Percentiles rank a stretch among this genome's conserved stretches.
Conservation (phyloP, 1,140 invertebrate genomes). For the Pseudoatta argentina region DNA sequence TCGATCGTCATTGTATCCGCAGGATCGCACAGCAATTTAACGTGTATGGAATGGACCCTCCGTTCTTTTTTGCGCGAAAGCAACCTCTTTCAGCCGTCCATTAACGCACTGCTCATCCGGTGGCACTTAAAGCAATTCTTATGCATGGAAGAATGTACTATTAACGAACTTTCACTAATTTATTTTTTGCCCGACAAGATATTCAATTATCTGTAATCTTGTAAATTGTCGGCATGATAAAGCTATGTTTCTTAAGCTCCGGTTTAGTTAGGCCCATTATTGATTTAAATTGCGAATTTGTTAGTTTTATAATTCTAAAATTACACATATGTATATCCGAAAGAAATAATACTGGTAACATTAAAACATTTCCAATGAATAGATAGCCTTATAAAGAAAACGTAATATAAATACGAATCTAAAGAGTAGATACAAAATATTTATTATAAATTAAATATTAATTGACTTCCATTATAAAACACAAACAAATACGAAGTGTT, state of each 20-base stretch:
- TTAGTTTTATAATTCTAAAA: background rate
- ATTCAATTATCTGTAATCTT: slow-evolving; percentile 49
- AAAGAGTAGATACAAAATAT: background rate
- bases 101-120: slow-evolving; percentile 68
- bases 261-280: background rate
- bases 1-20: slow-evolving; percentile 66
- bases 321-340: background rate
- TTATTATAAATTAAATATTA: slow-evolving; percentile 16
- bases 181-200: slow-evolving; percentile 23
- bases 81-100: slow-evolving; percentile 70
- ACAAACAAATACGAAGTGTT: background rate
- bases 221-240: slow-evolving; percentile 18
- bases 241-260: slow-evolving; percentile 5
- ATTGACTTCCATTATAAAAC: background rate
- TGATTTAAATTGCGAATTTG: slow-evolving; percentile 22
- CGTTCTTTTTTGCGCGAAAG: slow-evolving; percentile 62
- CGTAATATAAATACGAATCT: too few relatives aligned
- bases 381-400: background rate
- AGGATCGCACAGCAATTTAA: slow-evolving; percentile 64
- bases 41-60: slow-evolving; percentile 44
- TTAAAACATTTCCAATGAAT: background rate
- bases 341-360: background rate
- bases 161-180: slow-evolving; percentile 70
- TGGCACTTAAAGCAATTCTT: slow-evolving; percentile 63
- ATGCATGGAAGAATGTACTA: slow-evolving; percentile 49